Conservation (phyloP, 2,888 invertebrate genomes). For the Julus scanicus region DNA sequence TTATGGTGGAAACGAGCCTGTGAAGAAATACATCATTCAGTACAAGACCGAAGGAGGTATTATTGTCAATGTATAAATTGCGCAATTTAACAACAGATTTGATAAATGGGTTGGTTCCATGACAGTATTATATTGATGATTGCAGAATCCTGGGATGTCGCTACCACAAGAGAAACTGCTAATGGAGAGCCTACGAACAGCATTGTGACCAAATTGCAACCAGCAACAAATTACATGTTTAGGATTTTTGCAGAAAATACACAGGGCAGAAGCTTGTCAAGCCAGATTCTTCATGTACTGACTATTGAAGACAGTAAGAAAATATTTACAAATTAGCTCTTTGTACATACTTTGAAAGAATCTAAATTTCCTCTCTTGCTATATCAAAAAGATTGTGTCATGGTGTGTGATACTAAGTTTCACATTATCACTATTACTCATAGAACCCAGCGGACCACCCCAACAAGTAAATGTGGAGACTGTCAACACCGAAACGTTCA, state of each 20-base stretch:
- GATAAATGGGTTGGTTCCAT: neutral
- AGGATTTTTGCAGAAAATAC: conserved; percentile 93
- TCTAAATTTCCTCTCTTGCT: neutral
- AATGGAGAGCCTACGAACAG: conserved; percentile 57
- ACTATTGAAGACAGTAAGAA: conserved; percentile 86
- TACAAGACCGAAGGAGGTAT: conserved; percentile 60
- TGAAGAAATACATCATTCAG: conserved; percentile 63
- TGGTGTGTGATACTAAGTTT: neutral
- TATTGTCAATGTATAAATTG: neutral
- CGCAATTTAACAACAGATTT: neutral
- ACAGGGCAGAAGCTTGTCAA: conserved; percentile 89
- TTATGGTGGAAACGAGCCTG: conserved; percentile 64
- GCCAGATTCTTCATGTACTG: conserved; percentile 91
- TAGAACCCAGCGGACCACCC: conserved; percentile 66
- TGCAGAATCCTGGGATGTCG: conserved; percentile 53
- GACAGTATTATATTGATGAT: neutral
- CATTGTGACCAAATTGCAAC: conserved; percentile 74
- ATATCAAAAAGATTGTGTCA: neutral
- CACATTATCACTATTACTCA: neutral
- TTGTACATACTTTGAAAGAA: neutral
- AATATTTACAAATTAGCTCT: conserved; percentile 19
- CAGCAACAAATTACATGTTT: conserved; percentile 92
- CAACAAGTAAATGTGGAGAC: conserved; percentile 64
- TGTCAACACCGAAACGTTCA: conserved; percentile 64
- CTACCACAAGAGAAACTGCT: conserved; percentile 52